phyloP scores from a whole-genome alignment of 2,113 vertebrate species.

The Psephotus haematonotus region DNA sequence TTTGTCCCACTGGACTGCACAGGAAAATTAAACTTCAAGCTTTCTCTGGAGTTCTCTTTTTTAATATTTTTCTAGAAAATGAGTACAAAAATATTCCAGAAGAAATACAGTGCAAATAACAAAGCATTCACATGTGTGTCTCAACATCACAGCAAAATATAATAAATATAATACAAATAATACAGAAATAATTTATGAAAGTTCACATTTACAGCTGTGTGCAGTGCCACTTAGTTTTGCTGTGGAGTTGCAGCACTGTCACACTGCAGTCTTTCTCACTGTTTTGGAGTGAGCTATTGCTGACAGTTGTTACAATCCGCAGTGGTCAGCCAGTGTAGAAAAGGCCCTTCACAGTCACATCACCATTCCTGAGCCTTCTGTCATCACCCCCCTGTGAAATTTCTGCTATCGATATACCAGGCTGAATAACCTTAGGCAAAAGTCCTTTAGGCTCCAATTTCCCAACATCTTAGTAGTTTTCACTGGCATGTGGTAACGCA shows the following conservation, averaged over 20 bases:
- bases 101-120: not conserved
- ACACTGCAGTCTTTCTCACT: not conserved
- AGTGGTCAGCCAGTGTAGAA: not conserved
- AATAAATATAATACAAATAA: not conserved
- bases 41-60: not conserved
- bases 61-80: not conserved
- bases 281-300: not conserved
- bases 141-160: not conserved
- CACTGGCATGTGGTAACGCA: slow-evolving; percentile 81
- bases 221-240: not conserved
- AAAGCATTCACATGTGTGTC: not conserved
- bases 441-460: not conserved
- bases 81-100: not conserved
- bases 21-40: not conserved
- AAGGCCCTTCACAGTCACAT: not conserved
- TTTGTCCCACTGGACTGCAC: not conserved
- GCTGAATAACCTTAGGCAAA: not conserved
- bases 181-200: not conserved
- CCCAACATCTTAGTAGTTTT: not conserved
- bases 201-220: not conserved
- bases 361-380: not conserved
- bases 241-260: not conserved
- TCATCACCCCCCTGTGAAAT: not conserved
- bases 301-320: not conserved
- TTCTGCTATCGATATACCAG: not conserved